phyloP scores from a whole-genome alignment of 2,888 invertebrate genomes.

The Coenonympha arcania region DNA sequence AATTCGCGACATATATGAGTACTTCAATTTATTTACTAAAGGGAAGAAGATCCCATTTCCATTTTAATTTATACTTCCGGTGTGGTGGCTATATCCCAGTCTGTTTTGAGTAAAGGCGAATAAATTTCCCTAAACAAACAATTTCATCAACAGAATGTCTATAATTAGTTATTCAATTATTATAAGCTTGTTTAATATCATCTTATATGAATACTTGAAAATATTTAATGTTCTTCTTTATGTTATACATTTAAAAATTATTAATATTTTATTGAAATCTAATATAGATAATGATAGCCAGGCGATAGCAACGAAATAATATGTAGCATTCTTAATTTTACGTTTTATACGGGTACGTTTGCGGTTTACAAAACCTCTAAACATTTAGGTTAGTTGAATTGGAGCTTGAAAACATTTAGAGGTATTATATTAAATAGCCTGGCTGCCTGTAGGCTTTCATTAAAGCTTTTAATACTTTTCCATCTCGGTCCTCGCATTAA shows the following conservation, averaged over 20 bases:
- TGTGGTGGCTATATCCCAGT: background rate
- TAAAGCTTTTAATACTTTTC: background rate
- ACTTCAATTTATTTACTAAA: background rate
- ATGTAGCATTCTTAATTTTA: background rate
- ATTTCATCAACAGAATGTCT: background rate
- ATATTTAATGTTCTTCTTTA: too few relatives aligned
- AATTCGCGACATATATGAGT: too few relatives aligned
- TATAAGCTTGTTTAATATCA: background rate
- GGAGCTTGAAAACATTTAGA: background rate
- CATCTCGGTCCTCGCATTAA: background rate
- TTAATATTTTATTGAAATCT: too few relatives aligned
- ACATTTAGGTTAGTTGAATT: background rate
- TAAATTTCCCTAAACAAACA: background rate
- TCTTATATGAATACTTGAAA: background rate
- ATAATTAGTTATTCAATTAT: background rate
- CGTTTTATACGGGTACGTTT: background rate
- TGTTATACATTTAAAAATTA: background rate
- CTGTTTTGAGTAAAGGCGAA: background rate
- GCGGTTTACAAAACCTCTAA: background rate
- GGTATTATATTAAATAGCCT: background rate
- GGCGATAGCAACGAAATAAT: too few relatives aligned
- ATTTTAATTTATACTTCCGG: slow-evolving; percentile 1
- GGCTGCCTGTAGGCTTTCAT: background rate
- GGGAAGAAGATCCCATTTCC: slow-evolving; percentile 5
- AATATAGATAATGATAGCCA: too few relatives aligned